phyloP scores from a whole-genome alignment of 2,113 vertebrate species.

The Catharus bicknelli region DNA sequence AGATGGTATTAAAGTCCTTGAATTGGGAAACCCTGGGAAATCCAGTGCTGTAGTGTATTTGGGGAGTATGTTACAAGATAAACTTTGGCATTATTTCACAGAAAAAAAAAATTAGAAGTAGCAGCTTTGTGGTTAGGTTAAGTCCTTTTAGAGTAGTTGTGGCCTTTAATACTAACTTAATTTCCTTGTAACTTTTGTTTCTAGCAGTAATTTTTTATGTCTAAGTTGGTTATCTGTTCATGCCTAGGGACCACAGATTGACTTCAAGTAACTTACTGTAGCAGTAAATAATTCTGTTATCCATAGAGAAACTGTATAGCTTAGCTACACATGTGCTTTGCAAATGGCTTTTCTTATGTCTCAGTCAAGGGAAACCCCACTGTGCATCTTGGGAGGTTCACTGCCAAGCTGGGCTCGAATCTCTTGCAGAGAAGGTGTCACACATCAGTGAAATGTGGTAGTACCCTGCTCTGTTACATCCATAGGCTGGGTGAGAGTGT shows the following conservation, averaged over 20 bases:
- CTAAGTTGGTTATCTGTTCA: background rate
- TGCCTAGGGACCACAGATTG: background rate
- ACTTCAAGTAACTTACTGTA: background rate
- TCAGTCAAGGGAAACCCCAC: background rate
- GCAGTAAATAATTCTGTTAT: background rate
- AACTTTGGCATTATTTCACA: background rate
- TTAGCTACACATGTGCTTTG: background rate
- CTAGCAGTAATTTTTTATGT: background rate
- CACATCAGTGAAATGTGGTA: background rate
- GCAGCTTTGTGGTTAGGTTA: background rate
- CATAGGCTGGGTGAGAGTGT: background rate
- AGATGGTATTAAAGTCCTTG: background rate
- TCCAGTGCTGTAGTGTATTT: background rate
- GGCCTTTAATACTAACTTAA: background rate
- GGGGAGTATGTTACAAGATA: background rate
- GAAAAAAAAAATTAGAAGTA: background rate
- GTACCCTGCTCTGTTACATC: background rate
- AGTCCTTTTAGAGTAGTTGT: background rate
- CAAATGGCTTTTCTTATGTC: background rate
- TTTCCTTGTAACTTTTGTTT: background rate
- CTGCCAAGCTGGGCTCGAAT: background rate
- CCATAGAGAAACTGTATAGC: background rate
- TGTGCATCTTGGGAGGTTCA: background rate
- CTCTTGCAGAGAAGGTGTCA: background rate
- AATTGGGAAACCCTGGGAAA: background rate